Evolutionary conservation across 1,140 invertebrate species (phyloP).

Genomic region (Protaetia brevitarsis): DNA sequence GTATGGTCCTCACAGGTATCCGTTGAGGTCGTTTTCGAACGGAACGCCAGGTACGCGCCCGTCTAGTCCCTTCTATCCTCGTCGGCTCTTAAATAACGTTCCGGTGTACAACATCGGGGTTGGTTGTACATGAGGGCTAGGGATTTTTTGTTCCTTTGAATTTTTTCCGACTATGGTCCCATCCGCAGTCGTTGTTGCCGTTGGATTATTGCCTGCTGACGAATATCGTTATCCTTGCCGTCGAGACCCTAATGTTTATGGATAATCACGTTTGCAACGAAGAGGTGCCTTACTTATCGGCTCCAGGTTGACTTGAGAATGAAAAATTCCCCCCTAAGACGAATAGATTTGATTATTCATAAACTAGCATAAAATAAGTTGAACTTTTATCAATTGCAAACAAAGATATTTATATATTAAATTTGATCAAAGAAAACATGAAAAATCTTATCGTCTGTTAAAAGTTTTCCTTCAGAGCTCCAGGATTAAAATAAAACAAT

Average conservation of each 20-base stretch:
- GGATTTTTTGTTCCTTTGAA: conserved; percentile 5
- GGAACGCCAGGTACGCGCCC: conserved; percentile 6
- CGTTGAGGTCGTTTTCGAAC: background rate
- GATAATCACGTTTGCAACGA: background rate
- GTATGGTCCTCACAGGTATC: conserved; percentile 16
- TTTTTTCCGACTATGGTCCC: background rate
- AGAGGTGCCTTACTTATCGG: background rate
- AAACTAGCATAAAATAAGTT: no score
- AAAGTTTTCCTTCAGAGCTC: no score
- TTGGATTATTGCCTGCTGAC: background rate
- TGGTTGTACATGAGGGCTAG: background rate
- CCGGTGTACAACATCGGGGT: background rate
- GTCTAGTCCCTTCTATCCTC: conserved; percentile 2
- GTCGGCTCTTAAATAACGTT: background rate
- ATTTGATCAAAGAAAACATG: no score
- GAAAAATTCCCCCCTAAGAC: background rate
- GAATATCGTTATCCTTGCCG: background rate
- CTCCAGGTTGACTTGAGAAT: background rate
- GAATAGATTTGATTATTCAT: background rate
- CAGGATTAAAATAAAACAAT: no score
- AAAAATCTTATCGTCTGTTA: no score
- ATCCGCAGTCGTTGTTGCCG: no score
- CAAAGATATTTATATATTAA: no score
- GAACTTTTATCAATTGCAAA: no score
- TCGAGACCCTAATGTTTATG: background rate